Evolutionary conservation across 2,888 invertebrate genomes (phyloP).

Genomic region (Drosophila vallismaia): DNA sequence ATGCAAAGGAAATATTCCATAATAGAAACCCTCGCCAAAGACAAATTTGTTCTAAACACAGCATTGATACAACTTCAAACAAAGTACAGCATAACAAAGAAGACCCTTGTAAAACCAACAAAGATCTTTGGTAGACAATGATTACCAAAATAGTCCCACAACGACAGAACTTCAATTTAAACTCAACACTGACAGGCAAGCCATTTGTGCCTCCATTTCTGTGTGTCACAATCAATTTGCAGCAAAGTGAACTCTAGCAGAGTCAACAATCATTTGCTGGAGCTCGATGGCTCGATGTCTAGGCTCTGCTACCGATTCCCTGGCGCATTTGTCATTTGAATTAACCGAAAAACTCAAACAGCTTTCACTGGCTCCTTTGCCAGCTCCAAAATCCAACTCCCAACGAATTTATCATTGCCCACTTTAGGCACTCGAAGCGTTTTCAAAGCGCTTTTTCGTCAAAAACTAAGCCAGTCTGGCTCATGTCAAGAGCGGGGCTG

Average conservation of each 20-base stretch:
- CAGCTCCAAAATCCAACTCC: slow-evolving; percentile 13
- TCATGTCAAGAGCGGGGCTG: slow-evolving; percentile 26
- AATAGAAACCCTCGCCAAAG: background rate
- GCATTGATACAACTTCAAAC: slow-evolving; percentile 2
- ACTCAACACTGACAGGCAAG: slow-evolving; percentile 16
- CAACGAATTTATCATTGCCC: slow-evolving; percentile 69
- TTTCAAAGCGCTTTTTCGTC: slow-evolving; percentile 52
- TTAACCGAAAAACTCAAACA: slow-evolving; percentile 45
- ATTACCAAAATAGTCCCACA: background rate
- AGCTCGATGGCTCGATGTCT: slow-evolving; percentile 7
- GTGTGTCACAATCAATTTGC: slow-evolving; percentile 34
- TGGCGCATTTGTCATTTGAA: slow-evolving; percentile 43
- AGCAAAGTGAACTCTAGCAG: slow-evolving; percentile 40
- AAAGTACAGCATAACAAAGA: background rate
- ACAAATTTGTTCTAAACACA: background rate
- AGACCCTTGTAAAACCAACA: slow-evolving; percentile 2
- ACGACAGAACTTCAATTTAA: slow-evolving; percentile 11
- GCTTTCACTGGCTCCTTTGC: slow-evolving; percentile 22
- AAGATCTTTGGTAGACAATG: slow-evolving; percentile 7
- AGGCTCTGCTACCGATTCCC: slow-evolving; percentile 21
- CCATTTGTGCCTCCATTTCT: slow-evolving; percentile 28
- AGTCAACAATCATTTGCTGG: slow-evolving; percentile 38
- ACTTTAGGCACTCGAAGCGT: slow-evolving; percentile 45
- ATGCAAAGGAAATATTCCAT: background rate
- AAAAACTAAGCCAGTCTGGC: slow-evolving; percentile 64